phyloP scores from a whole-genome alignment of 2,797 vertebrate genomes.

The Phylloscopus collybita region DNA sequence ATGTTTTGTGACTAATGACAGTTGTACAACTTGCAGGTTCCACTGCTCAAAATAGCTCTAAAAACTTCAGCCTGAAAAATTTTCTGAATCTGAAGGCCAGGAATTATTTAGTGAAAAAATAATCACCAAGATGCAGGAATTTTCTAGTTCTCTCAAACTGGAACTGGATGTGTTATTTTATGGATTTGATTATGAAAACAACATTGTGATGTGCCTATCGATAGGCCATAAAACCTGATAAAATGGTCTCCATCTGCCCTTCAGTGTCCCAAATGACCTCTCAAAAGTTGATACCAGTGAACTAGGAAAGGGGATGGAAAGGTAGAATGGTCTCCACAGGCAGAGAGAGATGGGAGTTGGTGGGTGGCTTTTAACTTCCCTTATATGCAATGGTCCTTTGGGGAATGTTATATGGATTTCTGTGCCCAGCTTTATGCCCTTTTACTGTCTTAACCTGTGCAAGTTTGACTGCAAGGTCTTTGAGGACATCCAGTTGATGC shows the following conservation, averaged over 20 bases:
- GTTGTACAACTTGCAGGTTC: neutral
- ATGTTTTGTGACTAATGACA: neutral
- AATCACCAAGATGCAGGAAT: neutral
- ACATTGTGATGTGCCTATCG: neutral
- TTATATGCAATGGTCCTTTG: accelerated
- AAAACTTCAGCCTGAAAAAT: neutral
- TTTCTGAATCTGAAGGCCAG: neutral
- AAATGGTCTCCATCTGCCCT: neutral
- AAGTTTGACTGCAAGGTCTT: neutral
- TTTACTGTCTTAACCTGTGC: neutral
- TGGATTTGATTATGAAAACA: neutral
- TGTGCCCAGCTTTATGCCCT: neutral
- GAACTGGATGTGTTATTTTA: neutral
- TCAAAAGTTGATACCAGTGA: neutral
- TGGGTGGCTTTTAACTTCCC: neutral
- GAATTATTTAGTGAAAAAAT: neutral
- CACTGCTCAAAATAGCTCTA: neutral
- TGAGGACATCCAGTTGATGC: neutral
- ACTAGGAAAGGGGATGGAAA: neutral
- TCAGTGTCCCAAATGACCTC: neutral
- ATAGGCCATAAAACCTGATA: neutral
- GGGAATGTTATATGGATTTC: neutral
- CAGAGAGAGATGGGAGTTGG: neutral
- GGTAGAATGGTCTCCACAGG: neutral
- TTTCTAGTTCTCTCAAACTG: neutral